These are phyloP conservation scores for Caenorhabditis sp. DNA, from an alignment of 2,888 invertebrate species.

Conservation along the genomic window DNA sequence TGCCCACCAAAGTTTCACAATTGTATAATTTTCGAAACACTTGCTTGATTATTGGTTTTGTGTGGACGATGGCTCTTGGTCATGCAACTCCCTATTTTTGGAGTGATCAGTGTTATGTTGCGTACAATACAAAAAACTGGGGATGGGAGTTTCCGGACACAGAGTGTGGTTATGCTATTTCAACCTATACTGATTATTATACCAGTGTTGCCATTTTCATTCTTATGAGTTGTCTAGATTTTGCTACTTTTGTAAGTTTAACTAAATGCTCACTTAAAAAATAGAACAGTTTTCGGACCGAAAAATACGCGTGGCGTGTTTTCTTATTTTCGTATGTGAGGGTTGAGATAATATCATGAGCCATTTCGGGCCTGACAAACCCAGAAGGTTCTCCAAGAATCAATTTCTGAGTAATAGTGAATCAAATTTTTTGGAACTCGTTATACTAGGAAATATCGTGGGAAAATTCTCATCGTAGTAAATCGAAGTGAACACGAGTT, in stretches of 20 bases:
- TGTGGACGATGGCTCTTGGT: constrained; percentile 34
- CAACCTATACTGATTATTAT: constrained; percentile 50
- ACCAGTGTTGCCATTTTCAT: constrained; percentile 40
- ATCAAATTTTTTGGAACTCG: too few species aligned
- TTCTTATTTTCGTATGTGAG: too few species aligned
- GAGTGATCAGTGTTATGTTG: constrained; percentile 38
- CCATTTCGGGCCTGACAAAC: too few species aligned
- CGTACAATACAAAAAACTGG: constrained; percentile 30
- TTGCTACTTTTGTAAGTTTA: constrained; percentile 25
- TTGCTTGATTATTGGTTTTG: constrained; percentile 23
- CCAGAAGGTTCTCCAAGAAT: too few species aligned
- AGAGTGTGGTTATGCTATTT: constrained; percentile 41
- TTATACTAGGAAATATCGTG: too few species aligned
- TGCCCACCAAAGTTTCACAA: constrained; percentile 35
- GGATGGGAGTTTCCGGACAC: constrained; percentile 45
- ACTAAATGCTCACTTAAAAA: too few species aligned
- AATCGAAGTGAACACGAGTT: too few species aligned
- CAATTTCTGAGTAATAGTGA: too few species aligned
- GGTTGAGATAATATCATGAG: too few species aligned
- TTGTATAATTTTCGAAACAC: constrained; percentile 16
- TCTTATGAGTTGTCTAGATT: constrained; percentile 37
- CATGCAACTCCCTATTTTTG: constrained; percentile 46
- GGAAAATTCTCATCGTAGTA: too few species aligned
- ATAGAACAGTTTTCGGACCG: too few species aligned
- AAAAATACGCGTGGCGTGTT: too few species aligned